phyloP scores from a whole-genome alignment of 2,113 vertebrate species.

The Aythya baeri region DNA sequence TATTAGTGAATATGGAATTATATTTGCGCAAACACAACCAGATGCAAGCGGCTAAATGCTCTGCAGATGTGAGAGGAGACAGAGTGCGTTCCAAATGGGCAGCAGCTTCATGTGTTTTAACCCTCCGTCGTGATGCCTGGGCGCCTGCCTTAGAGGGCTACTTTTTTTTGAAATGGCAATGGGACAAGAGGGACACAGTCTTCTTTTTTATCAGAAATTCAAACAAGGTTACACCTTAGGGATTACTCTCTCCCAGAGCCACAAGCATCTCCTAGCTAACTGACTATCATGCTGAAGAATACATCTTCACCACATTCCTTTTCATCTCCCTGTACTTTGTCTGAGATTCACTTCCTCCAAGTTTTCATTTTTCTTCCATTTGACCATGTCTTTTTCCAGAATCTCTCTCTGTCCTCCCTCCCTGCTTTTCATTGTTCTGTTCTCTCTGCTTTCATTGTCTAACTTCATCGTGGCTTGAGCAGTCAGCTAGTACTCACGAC shows the following conservation, averaged over 20 bases:
- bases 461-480: background rate
- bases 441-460: background rate
- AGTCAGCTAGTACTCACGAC: fast-evolving
- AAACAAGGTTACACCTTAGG: background rate
- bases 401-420: background rate
- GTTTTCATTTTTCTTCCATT: background rate
- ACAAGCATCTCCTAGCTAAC: background rate
- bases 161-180: constrained; percentile 60
- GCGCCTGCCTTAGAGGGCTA: constrained; percentile 45
- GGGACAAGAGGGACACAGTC: background rate
- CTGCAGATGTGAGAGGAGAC: constrained; percentile 87
- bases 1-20: constrained; percentile 97
- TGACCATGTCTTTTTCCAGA: background rate
- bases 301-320: background rate
- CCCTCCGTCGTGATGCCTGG: constrained; percentile 25
- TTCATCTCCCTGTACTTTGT: background rate
- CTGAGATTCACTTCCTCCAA: background rate
- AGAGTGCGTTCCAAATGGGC: constrained; percentile 72
- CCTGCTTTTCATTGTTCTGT: background rate
- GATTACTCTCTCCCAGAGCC: background rate
- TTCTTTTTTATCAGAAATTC: background rate
- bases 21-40: constrained; percentile 97
- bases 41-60: constrained; percentile 91
- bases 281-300: background rate
- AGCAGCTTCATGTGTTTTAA: constrained; percentile 72